phyloP scores from a whole-genome alignment of 2,888 invertebrate genomes.

The Cremastobaeus sp. region DNA sequence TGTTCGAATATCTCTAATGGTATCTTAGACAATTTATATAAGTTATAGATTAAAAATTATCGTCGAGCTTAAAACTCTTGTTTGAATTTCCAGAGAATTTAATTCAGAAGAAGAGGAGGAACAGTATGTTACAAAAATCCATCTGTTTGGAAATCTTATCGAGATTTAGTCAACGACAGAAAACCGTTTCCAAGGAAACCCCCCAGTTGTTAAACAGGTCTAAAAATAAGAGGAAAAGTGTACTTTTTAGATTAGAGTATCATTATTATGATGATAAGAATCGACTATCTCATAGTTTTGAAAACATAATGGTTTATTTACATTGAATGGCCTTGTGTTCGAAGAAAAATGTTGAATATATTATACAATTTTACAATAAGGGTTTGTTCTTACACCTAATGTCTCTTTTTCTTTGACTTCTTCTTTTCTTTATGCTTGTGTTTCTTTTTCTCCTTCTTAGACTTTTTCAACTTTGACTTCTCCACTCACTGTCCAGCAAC shows the following conservation, averaged over 20 bases:
- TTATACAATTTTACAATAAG: too few species aligned
- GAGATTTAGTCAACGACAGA: conserved; percentile 81
- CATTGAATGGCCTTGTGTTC: too few species aligned
- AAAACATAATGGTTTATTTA: too few species aligned
- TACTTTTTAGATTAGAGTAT: too few species aligned
- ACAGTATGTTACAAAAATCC: conserved; percentile 87
- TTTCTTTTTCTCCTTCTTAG: conserved; percentile 75
- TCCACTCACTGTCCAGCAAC: conserved; percentile 72
- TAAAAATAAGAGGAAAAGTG: too few species aligned
- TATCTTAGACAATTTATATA: too few species aligned
- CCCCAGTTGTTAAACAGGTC: too few species aligned
- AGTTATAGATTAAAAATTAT: conserved; percentile 24
- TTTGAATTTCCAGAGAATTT: conserved; percentile 82
- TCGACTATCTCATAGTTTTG: too few species aligned
- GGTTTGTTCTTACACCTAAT: too few species aligned
- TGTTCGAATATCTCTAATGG: neutral
- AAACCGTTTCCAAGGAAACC: conserved; percentile 79
- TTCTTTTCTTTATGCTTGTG: conserved; percentile 72
- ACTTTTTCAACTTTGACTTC: conserved; percentile 66
- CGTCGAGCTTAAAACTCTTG: conserved; percentile 69
- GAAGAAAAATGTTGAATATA: too few species aligned
- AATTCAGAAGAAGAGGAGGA: conserved; percentile 90
- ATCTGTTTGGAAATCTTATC: conserved; percentile 83
- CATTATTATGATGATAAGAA: too few species aligned
- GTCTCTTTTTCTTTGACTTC: conserved; percentile 64